A percentile compares a stretch with the other conserved stretches of the same genome.
Evolutionary conservation across 2,797 vertebrate species (phyloP).

Genomic region (Syngnathus acus): DNA sequence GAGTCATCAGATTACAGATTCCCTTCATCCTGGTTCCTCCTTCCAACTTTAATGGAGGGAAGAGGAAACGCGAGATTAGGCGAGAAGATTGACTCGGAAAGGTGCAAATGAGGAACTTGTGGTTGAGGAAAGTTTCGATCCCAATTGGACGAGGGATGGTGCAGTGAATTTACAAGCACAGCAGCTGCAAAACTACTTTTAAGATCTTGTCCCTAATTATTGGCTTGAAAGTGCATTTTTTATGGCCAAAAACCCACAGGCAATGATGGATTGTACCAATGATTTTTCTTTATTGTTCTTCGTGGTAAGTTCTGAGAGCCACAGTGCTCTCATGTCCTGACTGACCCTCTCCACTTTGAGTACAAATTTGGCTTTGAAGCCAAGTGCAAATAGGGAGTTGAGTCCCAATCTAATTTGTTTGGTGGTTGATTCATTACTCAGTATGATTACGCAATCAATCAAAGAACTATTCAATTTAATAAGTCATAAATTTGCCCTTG

Average conservation of each 20-base stretch:
- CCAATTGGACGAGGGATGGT: not conserved
- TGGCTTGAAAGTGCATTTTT: too few species aligned
- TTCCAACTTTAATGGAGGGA: conserved; percentile 9
- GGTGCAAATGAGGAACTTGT: not conserved
- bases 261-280: not conserved
- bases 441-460: not conserved
- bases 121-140: not conserved
- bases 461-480: not conserved
- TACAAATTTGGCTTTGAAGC: not conserved
- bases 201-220: not conserved
- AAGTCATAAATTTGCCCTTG: not conserved
- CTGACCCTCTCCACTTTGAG: not conserved
- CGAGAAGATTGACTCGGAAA: not conserved
- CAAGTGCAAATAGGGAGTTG: not conserved
- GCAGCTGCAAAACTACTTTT: not conserved
- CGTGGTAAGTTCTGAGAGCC: not conserved
- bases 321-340: not conserved
- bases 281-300: not conserved
- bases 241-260: not conserved
- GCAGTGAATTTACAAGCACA: not conserved
- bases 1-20: conserved; percentile 27
- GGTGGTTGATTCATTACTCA: not conserved
- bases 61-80: not conserved
- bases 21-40: conserved; percentile 28
- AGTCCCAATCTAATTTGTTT: not conserved